phyloP scores from a whole-genome alignment of 2,888 invertebrate genomes.

The Cartodere bifasciata region DNA sequence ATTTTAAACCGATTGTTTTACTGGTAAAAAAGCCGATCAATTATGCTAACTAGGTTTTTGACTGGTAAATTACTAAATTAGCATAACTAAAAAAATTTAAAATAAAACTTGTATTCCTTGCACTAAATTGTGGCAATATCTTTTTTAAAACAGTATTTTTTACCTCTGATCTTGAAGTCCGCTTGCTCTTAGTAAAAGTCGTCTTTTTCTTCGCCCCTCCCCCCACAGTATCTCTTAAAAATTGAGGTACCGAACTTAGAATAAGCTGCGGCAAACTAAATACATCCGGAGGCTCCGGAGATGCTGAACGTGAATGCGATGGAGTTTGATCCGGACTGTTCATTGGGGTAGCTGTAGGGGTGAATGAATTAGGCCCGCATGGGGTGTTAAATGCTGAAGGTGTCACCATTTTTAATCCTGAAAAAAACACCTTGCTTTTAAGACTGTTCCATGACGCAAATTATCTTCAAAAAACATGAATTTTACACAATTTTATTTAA shows the following conservation, averaged over 20 bases:
- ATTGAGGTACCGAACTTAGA: constrained; percentile 51
- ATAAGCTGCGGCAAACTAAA: constrained; percentile 40
- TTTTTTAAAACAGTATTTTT: constrained; percentile 6
- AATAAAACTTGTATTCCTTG: too few species aligned
- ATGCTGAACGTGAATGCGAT: constrained; percentile 40
- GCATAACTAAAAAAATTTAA: too few species aligned
- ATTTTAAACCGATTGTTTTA: too few species aligned
- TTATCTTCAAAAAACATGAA: too few species aligned
- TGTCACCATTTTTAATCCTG: constrained; percentile 56
- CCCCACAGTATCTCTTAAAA: constrained; percentile 48
- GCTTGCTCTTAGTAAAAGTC: constrained; percentile 12
- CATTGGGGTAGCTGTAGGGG: constrained; percentile 78
- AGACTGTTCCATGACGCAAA: too few species aligned
- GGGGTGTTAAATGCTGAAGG: constrained; percentile 54
- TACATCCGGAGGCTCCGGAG: constrained; percentile 40
- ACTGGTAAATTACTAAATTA: too few species aligned
- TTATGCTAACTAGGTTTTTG: too few species aligned
- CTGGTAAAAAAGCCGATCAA: too few species aligned
- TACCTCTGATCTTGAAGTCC: constrained; percentile 9
- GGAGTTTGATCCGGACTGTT: constrained; percentile 69
- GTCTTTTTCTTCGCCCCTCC: constrained; percentile 31
- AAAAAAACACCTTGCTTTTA: too few species aligned
- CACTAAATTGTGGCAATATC: neutral
- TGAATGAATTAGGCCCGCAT: constrained; percentile 49
- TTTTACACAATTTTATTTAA: too few species aligned